Evolutionary conservation across 92 coral and sea anemone genomes (phyloP).

Genomic region (Plumapathes pennacea): DNA sequence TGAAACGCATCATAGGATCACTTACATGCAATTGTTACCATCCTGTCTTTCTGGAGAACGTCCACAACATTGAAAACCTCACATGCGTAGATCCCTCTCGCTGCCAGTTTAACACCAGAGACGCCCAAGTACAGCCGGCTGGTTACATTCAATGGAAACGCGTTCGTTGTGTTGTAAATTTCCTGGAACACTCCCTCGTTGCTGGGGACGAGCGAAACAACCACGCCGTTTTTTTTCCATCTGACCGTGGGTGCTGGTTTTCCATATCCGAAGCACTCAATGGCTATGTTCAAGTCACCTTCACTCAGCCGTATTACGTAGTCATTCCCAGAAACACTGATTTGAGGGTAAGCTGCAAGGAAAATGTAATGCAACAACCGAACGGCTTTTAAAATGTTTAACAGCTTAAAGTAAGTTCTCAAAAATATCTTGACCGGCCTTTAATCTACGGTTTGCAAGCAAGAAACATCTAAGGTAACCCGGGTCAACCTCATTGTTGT

Average conservation of each 20-base stretch:
- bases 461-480: no score
- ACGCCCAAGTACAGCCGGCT: slow-evolving; percentile 56
- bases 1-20: no score
- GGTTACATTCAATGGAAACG: slow-evolving; percentile 40
- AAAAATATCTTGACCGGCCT: no score
- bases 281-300: neutral
- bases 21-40: slow-evolving; percentile 65
- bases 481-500: no score
- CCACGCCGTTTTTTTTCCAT: slow-evolving; percentile 12
- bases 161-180: neutral
- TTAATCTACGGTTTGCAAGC: no score
- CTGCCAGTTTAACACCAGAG: slow-evolving; percentile 38
- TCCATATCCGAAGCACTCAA: slow-evolving; percentile 38
- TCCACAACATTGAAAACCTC: slow-evolving; percentile 29
- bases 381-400: no score
- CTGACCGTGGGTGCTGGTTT: slow-evolving; percentile 29
- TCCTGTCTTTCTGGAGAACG: neutral
- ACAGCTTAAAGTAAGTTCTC: no score
- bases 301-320: slow-evolving; percentile 6
- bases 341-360: slow-evolving; percentile 35
- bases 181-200: slow-evolving; percentile 45
- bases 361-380: no score
- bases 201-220: neutral
- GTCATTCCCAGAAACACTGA: slow-evolving; percentile 2
- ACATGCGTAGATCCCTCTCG: slow-evolving; percentile 79